Percentiles rank a stretch among this genome's conserved stretches.
These are phyloP conservation scores for Antitype chi DNA, from an alignment of 2,888 invertebrate genomes.

Conservation along the genomic window DNA sequence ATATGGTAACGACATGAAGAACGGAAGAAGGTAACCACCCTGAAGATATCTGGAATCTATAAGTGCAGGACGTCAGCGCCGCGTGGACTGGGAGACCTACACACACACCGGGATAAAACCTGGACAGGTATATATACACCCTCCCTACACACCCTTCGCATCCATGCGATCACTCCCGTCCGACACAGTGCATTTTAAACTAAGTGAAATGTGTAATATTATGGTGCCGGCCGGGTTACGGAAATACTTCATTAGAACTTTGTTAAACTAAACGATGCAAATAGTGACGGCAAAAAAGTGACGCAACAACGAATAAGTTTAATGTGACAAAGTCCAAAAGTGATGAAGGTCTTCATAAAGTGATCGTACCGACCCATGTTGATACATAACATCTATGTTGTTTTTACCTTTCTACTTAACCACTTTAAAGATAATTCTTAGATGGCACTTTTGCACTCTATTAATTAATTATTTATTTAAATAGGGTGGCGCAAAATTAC, in stretches of 20 bases:
- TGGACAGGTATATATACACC: too few relatives aligned
- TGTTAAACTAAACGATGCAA: too few relatives aligned
- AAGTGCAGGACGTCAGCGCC: too few relatives aligned
- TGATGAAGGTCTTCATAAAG: neutral
- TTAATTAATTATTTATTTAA: constrained; percentile 6
- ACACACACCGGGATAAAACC: too few relatives aligned
- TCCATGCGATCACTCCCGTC: too few relatives aligned
- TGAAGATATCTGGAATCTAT: too few relatives aligned
- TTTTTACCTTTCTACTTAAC: neutral
- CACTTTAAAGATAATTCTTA: neutral
- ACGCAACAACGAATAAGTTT: neutral
- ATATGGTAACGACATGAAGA: too few relatives aligned
- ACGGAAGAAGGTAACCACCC: too few relatives aligned
- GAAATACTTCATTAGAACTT: too few relatives aligned
- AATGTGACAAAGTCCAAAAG: neutral
- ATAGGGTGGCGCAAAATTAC: neutral
- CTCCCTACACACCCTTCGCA: too few relatives aligned
- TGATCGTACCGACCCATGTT: neutral
- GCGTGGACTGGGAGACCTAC: too few relatives aligned
- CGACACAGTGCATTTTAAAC: neutral
- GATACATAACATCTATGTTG: neutral
- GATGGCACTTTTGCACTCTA: neutral
- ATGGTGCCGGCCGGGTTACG: too few relatives aligned
- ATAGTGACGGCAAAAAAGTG: neutral
- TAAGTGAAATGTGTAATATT: neutral